These are phyloP conservation scores for Microtus richardsoni DNA, from an alignment of 2,113 vertebrate genomes.

Conservation along the genomic window DNA sequence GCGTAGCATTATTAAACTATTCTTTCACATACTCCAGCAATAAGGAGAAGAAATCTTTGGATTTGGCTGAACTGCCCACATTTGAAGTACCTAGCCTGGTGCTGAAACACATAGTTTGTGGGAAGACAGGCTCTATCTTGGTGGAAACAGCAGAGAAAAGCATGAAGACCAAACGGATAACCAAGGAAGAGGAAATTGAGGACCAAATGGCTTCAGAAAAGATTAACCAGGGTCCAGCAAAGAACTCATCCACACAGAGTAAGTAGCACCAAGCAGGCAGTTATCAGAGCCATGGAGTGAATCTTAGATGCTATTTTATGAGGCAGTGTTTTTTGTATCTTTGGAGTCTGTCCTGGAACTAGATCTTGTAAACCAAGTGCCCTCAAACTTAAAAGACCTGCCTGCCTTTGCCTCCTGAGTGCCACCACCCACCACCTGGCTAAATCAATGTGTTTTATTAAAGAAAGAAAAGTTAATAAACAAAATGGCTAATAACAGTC, in stretches of 20 bases:
- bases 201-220: slow-evolving; percentile 97
- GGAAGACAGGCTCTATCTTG: slow-evolving; percentile 93
- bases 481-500: no score
- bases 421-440: no score
- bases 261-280: slow-evolving; percentile 93
- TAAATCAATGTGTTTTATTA: no score
- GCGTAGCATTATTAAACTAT: slow-evolving; percentile 93
- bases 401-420: no score
- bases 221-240: slow-evolving; percentile 97
- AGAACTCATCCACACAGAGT: slow-evolving; percentile 97
- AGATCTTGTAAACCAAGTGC: no score
- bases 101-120: slow-evolving; percentile 91
- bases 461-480: no score
- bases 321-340: no score
- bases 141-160: slow-evolving; percentile 98
- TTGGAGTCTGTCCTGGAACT: no score
- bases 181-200: slow-evolving; percentile 99
- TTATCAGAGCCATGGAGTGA: slow-evolving; percentile 91
- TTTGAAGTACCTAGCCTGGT: slow-evolving; percentile 85
- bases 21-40: slow-evolving; percentile 95
- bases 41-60: slow-evolving; percentile 95
- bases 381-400: no score
- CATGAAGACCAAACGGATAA: slow-evolving; percentile 99
- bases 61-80: slow-evolving; percentile 89
- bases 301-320: slow-evolving; percentile 87